phyloP scores from a whole-genome alignment of 2,113 vertebrate genomes.

The Tyto alba region DNA sequence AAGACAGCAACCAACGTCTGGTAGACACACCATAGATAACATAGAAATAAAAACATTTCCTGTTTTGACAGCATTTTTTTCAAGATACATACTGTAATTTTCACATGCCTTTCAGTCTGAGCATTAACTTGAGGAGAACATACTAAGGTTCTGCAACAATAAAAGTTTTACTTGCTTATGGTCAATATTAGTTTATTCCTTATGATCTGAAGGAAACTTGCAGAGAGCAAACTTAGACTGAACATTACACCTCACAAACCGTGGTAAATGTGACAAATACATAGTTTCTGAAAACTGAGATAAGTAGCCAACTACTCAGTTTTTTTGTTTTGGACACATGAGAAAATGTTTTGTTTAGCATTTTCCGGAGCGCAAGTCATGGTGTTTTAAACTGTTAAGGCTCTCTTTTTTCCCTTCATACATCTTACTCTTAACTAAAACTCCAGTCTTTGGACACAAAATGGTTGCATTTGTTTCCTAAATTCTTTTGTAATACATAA shows the following conservation, averaged over 20 bases:
- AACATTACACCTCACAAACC: background rate
- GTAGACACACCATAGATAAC: background rate
- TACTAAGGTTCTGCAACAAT: background rate
- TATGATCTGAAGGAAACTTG: background rate
- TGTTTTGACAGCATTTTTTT: background rate
- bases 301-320: background rate
- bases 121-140: background rate
- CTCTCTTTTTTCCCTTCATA: background rate
- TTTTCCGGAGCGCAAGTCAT: background rate
- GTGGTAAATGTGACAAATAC: background rate
- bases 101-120: background rate
- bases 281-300: background rate
- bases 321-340: background rate
- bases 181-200: background rate
- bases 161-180: background rate
- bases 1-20: background rate
- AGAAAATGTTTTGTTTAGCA: background rate
- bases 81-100: background rate
- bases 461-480: background rate
- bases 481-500: background rate
- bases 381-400: background rate
- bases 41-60: background rate
- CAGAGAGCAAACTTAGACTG: background rate
- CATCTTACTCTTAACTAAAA: background rate
- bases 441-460: rapidly evolving